phyloP scores from a whole-genome alignment of 1,140 invertebrate genomes.

The Drosophila athabasca region DNA sequence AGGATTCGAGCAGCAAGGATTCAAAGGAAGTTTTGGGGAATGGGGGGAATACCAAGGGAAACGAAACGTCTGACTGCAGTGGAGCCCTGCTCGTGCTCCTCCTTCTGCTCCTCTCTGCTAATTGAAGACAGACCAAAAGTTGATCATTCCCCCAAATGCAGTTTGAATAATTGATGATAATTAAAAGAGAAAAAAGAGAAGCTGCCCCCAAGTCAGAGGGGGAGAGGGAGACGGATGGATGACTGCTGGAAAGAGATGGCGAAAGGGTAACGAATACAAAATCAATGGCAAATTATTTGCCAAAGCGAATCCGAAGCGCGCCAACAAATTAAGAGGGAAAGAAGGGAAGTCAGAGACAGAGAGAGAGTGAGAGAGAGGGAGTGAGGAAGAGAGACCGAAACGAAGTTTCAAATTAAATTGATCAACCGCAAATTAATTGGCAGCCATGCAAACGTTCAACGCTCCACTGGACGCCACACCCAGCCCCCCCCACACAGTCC shows the following conservation, averaged over 20 bases:
- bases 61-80: conserved; percentile 2
- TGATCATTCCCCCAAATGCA: conserved; percentile 79
- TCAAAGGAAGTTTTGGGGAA: conserved; percentile 9
- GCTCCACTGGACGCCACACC: conserved; percentile 41
- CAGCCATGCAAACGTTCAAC: conserved; percentile 71
- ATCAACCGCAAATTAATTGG: conserved; percentile 83
- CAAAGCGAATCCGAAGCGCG: conserved; percentile 64
- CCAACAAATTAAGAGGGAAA: conserved; percentile 31
- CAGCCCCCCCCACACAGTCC: no score
- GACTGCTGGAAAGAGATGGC: conserved; percentile 17
- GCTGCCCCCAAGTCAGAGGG: conserved; percentile 1
- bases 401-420: conserved; percentile 82
- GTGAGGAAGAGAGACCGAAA: conserved; percentile 16
- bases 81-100: neutral
- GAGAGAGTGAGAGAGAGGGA: conserved; percentile 1
- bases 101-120: conserved; percentile 37
- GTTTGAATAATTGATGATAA: conserved; percentile 83
- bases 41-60: conserved; percentile 9
- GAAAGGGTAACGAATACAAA: conserved; percentile 38
- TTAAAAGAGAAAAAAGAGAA: conserved; percentile 61
- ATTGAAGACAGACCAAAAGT: conserved; percentile 77
- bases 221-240: neutral
- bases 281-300: conserved; percentile 83
- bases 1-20: conserved; percentile 33
- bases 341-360: neutral